A percentile compares a stretch with the other conserved stretches of the same genome.
Evolutionary conservation across 2,113 vertebrate genomes (phyloP).

Genomic region (Cebus imitator): DNA sequence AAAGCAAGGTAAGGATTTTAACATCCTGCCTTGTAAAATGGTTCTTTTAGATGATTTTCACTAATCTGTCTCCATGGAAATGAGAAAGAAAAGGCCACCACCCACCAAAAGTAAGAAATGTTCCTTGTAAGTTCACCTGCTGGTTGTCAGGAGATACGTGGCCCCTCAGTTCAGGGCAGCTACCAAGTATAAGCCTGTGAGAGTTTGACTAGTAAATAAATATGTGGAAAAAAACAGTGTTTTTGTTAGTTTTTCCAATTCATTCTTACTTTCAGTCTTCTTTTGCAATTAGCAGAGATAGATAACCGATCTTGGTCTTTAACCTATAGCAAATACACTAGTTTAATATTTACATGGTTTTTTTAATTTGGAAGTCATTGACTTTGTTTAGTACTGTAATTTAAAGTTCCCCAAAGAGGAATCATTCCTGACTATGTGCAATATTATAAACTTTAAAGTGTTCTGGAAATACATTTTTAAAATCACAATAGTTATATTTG

Average conservation of each 20-base stretch:
- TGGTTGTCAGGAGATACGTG: conserved; percentile 16
- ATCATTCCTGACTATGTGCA: background rate
- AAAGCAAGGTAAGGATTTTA: conserved; percentile 67
- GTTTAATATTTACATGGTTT: background rate
- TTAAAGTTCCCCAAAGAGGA: conserved; percentile 40
- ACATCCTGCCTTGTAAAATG: conserved; percentile 74
- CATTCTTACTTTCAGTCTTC: conserved; percentile 22
- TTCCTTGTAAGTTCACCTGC: conserved; percentile 58
- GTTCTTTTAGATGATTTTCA: conserved; percentile 72
- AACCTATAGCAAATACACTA: background rate
- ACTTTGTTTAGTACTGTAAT: background rate
- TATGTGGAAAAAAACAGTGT: background rate
- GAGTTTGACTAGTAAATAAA: background rate
- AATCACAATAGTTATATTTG: background rate
- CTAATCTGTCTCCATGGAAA: conserved; percentile 81
- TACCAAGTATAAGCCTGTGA: background rate
- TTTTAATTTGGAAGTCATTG: conserved; percentile 23
- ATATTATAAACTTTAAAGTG: conserved; percentile 4
- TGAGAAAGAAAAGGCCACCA: conserved; percentile 63
- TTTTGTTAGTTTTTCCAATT: background rate
- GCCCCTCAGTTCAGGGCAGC: background rate
- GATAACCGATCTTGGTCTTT: background rate
- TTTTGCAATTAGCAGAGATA: background rate
- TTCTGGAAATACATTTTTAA: conserved; percentile 49
- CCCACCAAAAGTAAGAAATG: conserved; percentile 60